These are phyloP conservation scores for Idris sp. DNA, from an alignment of 1,140 invertebrate genomes.

Conservation along the genomic window DNA sequence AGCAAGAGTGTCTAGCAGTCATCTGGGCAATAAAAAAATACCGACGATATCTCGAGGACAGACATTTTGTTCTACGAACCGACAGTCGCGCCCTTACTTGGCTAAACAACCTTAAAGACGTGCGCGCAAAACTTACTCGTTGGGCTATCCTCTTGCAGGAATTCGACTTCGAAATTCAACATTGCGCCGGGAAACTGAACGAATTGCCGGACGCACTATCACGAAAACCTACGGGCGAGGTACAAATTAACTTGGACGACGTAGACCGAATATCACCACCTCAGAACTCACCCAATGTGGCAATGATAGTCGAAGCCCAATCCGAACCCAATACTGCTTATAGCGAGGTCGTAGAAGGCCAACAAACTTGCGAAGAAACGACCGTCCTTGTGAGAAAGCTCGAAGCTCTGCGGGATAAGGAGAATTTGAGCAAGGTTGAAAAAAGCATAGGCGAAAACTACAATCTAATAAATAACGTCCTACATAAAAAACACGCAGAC, in stretches of 20 bases:
- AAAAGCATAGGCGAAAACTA: conserved; percentile 14
- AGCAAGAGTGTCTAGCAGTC: conserved; percentile 9
- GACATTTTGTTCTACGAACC: conserved; percentile 1
- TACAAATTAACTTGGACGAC: background rate
- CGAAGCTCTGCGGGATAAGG: background rate
- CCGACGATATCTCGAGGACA: conserved; percentile 14
- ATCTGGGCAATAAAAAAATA: conserved; percentile 22
- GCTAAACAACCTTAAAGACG: background rate
- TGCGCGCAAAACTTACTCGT: conserved; percentile 9
- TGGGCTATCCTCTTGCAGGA: conserved; percentile 62
- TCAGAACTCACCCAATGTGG: background rate
- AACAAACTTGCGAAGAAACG: background rate
- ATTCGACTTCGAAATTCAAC: conserved; percentile 58
- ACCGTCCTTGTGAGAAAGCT: background rate
- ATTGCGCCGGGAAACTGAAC: conserved; percentile 60
- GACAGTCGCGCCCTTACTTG: conserved; percentile 7
- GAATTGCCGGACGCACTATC: conserved; percentile 57
- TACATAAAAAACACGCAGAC: background rate
- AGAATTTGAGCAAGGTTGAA: background rate
- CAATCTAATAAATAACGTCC: background rate
- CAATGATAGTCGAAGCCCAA: too few relatives aligned
- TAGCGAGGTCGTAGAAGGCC: conserved; percentile 1
- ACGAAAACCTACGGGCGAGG: background rate
- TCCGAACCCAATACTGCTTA: too few relatives aligned
- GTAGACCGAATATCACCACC: conserved; percentile 1